Evolutionary conservation across 2,113 vertebrate genomes (phyloP).

Genomic region (Gopherus flavomarginatus): DNA sequence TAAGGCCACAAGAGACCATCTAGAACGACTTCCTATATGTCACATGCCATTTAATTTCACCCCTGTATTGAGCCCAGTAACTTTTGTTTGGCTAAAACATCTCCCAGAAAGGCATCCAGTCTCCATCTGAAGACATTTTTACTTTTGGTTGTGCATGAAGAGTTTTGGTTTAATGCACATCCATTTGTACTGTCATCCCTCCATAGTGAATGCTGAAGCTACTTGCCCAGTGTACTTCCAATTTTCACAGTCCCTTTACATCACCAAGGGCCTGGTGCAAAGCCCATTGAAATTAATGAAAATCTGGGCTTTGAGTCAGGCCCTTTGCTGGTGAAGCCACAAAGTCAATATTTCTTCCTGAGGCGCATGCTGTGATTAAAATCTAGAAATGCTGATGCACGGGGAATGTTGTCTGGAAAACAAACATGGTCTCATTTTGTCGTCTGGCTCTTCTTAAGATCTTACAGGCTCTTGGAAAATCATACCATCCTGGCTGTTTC

Average conservation of each 20-base stretch:
- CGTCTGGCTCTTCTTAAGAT: conserved; percentile 82
- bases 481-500: conserved; percentile 98
- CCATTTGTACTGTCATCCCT: not conserved
- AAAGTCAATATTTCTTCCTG: conserved; percentile 14
- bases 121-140: not conserved
- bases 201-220: not conserved
- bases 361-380: not conserved
- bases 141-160: not conserved
- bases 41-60: not conserved
- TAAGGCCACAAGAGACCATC: not conserved
- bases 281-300: conserved; percentile 31
- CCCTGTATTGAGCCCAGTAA: not conserved
- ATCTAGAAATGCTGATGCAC: not conserved
- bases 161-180: not conserved
- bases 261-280: not conserved
- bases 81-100: not conserved
- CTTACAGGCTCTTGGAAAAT: conserved; percentile 96
- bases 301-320: not conserved
- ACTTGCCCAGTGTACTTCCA: not conserved
- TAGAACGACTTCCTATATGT: not conserved
- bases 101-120: not conserved
- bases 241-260: not conserved
- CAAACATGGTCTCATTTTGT: not conserved
- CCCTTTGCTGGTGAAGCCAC: conserved; percentile 31
- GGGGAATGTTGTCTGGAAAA: not conserved